Conservation (phyloP, 2,888 invertebrate genomes). For the Lasiommata megera region DNA sequence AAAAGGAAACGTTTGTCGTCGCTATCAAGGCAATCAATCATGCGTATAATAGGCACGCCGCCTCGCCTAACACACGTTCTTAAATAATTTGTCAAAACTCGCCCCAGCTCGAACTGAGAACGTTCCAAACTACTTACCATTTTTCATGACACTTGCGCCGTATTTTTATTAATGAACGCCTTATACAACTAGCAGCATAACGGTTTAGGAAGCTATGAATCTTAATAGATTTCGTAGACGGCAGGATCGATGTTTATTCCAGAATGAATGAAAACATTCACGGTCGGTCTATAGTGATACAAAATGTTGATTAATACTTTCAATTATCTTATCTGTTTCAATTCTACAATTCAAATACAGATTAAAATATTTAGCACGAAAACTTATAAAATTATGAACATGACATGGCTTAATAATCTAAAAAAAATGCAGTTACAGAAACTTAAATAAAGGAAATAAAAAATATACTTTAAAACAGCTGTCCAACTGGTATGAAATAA, state of each 20-base stretch:
- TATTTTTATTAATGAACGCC: slow-evolving; percentile 40
- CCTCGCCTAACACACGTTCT: slow-evolving; percentile 75
- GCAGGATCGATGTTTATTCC: slow-evolving; percentile 31
- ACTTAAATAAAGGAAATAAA: too few species aligned
- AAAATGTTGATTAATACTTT: background rate
- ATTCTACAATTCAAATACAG: background rate
- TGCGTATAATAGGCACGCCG: slow-evolving; percentile 67
- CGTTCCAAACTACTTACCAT: slow-evolving; percentile 53
- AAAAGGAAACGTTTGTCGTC: slow-evolving; percentile 52
- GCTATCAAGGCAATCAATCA: slow-evolving; percentile 74
- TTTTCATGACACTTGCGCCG: slow-evolving; percentile 52
- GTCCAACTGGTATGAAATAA: too few species aligned
- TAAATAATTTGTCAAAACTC: slow-evolving; percentile 79
- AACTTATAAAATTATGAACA: too few species aligned
- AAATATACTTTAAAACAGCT: too few species aligned
- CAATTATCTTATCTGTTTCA: too few species aligned
- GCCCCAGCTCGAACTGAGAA: slow-evolving; percentile 55
- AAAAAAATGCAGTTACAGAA: too few species aligned
- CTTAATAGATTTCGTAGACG: slow-evolving; percentile 16
- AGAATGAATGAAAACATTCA: slow-evolving; percentile 28
- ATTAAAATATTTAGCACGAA: too few species aligned
- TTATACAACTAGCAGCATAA: slow-evolving; percentile 22
- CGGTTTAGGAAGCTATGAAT: slow-evolving; percentile 11
- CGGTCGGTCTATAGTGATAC: background rate
- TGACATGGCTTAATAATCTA: too few species aligned